Evolutionary conservation across 2,113 vertebrate species (phyloP).

Genomic region (Euleptes europaea): DNA sequence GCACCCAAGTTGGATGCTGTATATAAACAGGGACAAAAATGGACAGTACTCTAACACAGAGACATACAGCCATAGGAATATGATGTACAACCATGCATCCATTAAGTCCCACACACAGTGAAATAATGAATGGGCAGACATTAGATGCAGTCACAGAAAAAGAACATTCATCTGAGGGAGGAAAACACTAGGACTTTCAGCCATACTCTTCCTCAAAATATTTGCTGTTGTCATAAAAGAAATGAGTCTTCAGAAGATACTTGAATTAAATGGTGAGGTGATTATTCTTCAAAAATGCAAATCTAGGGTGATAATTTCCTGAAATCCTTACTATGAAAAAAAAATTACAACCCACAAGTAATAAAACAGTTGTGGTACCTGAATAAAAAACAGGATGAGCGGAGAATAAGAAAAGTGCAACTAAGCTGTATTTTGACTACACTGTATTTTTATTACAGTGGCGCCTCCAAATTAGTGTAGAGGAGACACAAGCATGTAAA

Average conservation of each 20-base stretch:
- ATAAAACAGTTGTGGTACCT: neutral
- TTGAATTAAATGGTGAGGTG: neutral
- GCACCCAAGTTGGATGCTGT: neutral
- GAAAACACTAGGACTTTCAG: neutral
- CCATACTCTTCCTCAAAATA: neutral
- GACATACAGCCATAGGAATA: neutral
- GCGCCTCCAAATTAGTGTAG: neutral
- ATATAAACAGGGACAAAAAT: neutral
- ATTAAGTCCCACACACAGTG: neutral
- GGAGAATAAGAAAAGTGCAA: neutral
- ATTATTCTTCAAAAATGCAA: neutral
- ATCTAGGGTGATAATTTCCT: neutral
- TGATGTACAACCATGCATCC: neutral
- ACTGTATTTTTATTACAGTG: neutral
- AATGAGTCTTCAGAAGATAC: neutral
- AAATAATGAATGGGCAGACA: neutral
- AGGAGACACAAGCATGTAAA: neutral
- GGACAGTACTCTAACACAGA: too few relatives aligned
- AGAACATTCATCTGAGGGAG: neutral
- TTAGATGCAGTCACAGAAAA: neutral
- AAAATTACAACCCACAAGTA: neutral
- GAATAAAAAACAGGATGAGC: neutral
- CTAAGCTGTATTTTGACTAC: neutral
- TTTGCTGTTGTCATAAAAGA: neutral
- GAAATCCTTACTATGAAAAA: neutral